These are phyloP conservation scores for Galagoides demidoff DNA, from an alignment of 2,797 vertebrate species.

Conservation along the genomic window DNA sequence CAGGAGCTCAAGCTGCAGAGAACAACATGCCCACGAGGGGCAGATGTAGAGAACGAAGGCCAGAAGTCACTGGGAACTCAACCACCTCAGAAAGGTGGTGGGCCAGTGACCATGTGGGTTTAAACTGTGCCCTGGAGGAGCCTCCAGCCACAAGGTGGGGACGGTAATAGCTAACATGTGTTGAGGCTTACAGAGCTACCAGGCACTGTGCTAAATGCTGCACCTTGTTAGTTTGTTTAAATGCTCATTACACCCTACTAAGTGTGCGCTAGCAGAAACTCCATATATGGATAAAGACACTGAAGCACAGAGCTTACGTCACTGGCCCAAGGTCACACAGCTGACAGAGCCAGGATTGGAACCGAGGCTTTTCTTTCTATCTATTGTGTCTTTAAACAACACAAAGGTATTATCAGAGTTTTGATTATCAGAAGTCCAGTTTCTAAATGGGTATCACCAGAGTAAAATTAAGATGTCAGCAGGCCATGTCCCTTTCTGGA, in stretches of 20 bases:
- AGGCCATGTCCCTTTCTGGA: background rate
- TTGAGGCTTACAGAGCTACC: background rate
- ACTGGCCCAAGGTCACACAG: background rate
- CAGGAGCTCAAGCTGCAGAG: background rate
- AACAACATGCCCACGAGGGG: fast-evolving
- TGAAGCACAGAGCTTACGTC: background rate
- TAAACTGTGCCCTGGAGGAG: background rate
- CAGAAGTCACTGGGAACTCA: background rate
- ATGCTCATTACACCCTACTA: background rate
- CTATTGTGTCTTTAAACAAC: background rate
- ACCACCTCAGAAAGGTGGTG: background rate
- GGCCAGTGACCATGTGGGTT: background rate
- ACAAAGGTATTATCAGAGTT: background rate
- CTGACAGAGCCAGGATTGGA: background rate
- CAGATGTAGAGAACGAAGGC: background rate
- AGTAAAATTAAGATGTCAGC: background rate
- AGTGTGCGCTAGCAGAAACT: background rate
- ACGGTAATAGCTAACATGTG: background rate
- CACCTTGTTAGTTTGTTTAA: background rate
- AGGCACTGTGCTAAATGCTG: background rate
- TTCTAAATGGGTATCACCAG: background rate
- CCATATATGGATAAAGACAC: background rate
- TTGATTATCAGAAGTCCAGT: background rate
- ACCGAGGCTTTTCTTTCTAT: background rate
- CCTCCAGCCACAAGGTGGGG: no score